A percentile compares a stretch with the other conserved stretches of the same genome.
Evolutionary conservation across 1,140 invertebrate species (phyloP).

Genomic region (Macrobrachium rosenbergii): DNA sequence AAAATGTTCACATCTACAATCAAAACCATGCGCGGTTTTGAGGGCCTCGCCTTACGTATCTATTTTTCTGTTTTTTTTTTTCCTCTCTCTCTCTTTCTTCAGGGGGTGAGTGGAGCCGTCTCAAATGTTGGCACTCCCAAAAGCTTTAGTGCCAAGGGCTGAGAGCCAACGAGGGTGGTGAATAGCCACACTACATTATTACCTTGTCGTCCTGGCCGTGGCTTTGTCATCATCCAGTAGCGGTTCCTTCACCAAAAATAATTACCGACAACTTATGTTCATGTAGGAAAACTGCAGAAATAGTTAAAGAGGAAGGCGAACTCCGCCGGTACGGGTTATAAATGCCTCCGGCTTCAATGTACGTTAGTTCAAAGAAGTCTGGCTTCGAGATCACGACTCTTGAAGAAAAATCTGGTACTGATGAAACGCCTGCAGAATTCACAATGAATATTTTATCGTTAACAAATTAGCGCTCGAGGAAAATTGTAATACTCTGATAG

Average conservation of each 20-base stretch:
- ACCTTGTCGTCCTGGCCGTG: constrained; percentile 33
- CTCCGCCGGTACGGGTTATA: background rate
- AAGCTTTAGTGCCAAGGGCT: constrained; percentile 26
- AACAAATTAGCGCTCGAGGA: too few species aligned
- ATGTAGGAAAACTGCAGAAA: background rate
- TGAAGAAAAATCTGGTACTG: too few species aligned
- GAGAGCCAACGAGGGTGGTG: constrained; percentile 44
- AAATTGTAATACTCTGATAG: too few species aligned
- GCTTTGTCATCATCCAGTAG: constrained; percentile 31
- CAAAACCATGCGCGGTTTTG: too few species aligned
- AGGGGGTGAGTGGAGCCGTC: too few species aligned
- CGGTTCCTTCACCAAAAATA: constrained; percentile 29
- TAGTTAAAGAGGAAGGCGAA: background rate
- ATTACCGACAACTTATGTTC: constrained; percentile 25
- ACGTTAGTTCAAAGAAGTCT: too few species aligned
- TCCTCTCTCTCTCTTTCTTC: background rate
- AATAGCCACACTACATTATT: constrained; percentile 34
- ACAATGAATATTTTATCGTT: too few species aligned
- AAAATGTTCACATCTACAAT: too few species aligned
- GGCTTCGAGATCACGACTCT: too few species aligned
- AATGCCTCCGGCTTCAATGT: background rate
- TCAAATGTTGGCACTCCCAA: background rate
- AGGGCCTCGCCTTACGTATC: too few species aligned
- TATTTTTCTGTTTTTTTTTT: background rate
- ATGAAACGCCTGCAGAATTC: too few species aligned